Base-by-base conservation (phyloP, 2,797 vertebrate species). In the Cossypha polioptera region DNA sequence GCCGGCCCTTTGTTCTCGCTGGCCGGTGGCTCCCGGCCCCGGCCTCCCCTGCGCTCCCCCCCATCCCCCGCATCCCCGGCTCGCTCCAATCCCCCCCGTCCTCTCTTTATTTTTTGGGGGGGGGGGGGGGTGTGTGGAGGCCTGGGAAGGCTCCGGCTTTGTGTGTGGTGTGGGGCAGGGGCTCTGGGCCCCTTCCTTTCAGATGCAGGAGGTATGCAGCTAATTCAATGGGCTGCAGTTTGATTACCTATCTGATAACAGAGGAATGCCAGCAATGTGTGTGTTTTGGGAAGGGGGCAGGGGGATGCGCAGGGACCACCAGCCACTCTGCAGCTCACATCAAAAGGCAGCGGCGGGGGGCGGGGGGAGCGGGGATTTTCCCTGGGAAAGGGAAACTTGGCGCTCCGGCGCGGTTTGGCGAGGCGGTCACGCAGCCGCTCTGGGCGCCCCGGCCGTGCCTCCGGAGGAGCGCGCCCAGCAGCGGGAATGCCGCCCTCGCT, bases 181-280 rank as follows among this genome's bases (percentile, higher is more conserved):
- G 97, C 97, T 96, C 96, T 97, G 96, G 97, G 97, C 97, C 97
- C 96, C 97, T 97, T 97, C 93, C 96, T 98, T 98, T 98, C 98
- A 97, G 95, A 95, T 96, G 96, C 97, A 94, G 96, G 97, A 96
- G 93, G 96, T 97, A 97, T 95, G 96, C 98, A 97, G 97, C 97
- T 96, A 96, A 92, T 96, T 97, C 96, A 97, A 97, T 97, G 97
- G 81, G 91, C 97, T 97, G 96, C 97, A 97, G 96, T 97, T 97
- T 96, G 97, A 98, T 98, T 98, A 98, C 98, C 98, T 98, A 98
- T 97, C 98, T 98, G 98, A 98, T 98, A 98, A 98, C 97, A 95
- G 97, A 97, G 96, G 98, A 98, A 98, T 98, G 97, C 95, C 90
- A 98, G 97, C 96, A 98, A 98, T 98, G 97, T 97, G 97, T 97